Conservation (phyloP, 2,113 vertebrate genomes). For the Eleginops maclovinus region DNA sequence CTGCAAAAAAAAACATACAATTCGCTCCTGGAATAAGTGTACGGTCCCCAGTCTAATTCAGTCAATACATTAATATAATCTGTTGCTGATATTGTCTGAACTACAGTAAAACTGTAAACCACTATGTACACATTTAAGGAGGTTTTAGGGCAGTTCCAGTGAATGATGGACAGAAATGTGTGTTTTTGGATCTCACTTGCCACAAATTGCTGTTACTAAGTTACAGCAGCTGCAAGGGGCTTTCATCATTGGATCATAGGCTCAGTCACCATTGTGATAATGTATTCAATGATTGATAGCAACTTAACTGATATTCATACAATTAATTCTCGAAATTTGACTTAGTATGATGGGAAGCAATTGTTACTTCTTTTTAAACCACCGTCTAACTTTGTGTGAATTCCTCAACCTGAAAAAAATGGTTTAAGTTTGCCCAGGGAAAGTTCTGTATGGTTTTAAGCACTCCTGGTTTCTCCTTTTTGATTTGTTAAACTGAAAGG, state of each 20-base stretch:
- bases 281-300: too few relatives aligned
- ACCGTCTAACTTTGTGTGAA: background rate
- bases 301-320: too few relatives aligned
- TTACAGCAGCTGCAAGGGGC: too few relatives aligned
- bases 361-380: constrained; percentile 8
- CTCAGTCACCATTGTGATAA: too few relatives aligned
- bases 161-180: background rate
- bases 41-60: background rate
- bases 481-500: constrained; percentile 71
- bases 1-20: constrained; percentile 2
- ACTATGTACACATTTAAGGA: constrained; percentile 32
- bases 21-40: background rate
- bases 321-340: too few relatives aligned
- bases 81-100: background rate
- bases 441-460: constrained; percentile 59
- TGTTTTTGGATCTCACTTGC: too few relatives aligned
- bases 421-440: constrained; percentile 43
- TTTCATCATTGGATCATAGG: too few relatives aligned
- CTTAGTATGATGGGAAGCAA: background rate
- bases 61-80: constrained; percentile 7
- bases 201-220: too few relatives aligned
- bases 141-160: background rate
- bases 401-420: background rate
- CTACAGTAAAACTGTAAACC: constrained; percentile 32
- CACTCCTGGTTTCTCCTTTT: constrained; percentile 58